phyloP scores from a whole-genome alignment of 2,888 invertebrate genomes.

The Frankliniella intonsa region DNA sequence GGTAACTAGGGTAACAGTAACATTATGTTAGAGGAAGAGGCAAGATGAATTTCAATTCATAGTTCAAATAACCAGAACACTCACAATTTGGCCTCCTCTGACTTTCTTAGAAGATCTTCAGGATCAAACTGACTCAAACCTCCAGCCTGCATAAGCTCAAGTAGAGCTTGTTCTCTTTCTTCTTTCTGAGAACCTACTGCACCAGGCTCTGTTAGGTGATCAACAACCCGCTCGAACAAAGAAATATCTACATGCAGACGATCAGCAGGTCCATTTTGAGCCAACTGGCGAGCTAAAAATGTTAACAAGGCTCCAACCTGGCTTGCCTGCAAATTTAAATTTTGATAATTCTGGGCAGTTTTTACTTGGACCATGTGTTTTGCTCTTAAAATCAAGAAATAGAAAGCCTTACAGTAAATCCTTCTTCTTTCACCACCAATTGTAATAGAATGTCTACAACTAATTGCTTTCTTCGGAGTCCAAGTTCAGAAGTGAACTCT shows the following conservation, averaged over 20 bases:
- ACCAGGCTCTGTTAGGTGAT: constrained; percentile 46
- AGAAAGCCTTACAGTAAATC: constrained; percentile 56
- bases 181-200: constrained; percentile 35
- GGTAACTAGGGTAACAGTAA: background rate
- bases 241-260: constrained; percentile 45
- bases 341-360: background rate
- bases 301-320: constrained; percentile 61
- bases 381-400: constrained; percentile 27
- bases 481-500: constrained; percentile 70
- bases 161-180: constrained; percentile 68
- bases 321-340: constrained; percentile 48
- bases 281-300: constrained; percentile 62
- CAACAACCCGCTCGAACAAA: constrained; percentile 58
- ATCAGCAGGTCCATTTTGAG: constrained; percentile 46
- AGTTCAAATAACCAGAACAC: constrained; percentile 37
- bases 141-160: constrained; percentile 62
- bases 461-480: constrained; percentile 65
- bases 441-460: constrained; percentile 72
- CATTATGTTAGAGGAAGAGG: background rate
- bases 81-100: constrained; percentile 61
- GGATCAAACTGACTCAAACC: constrained; percentile 56
- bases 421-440: constrained; percentile 58
- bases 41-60: background rate
- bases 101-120: constrained; percentile 56
- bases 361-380: background rate